Base-by-base conservation (phyloP, 2,888 invertebrate species). In the Drosophila anomelani region DNA sequence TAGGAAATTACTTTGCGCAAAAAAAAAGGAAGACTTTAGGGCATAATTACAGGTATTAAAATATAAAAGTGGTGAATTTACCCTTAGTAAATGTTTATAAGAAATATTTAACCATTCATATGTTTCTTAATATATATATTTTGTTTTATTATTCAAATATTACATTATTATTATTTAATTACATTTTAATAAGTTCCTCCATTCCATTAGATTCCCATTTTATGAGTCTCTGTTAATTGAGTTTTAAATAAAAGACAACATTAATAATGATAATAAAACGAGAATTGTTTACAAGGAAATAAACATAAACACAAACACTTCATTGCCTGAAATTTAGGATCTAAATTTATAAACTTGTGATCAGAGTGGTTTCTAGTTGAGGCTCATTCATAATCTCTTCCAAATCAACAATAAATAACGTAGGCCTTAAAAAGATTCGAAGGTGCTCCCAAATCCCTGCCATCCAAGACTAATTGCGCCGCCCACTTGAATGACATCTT, bases 401-500 rank as follows among this genome's bases (percentile, higher is more conserved):
- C 3, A 17, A 36, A 26, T 41, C 47, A 54, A 49, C 64, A 15
- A 58, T 72, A 72, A 72, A 72, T 72, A 39, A 59, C 55, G 17
- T 6, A 26, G 12, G 53, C 51, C 43, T 75, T 53, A 43, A 41
- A 59, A 43, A 66, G 20, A 29, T 47, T 64, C 46, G 26, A 9
- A 4, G 34, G 13, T 39, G n/a, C 15, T 41, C 17, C 41, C 26
- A 26, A 49, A 74, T 66, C 67, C 59, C 74, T 34, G 26, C 41
- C 72, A 17, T 47, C 78, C 76, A 75, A 81, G 77, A 85, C 80
- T 79, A 85, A 85, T 87, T 86, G 87, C 68, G 54, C 70, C 72
- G 26, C 69, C 77, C 75, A 79, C 71, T 85, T 80, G 73, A 87
- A 74, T 84, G 84, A 87, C 87, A 85, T 87, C 82, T 87, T 76